These are phyloP conservation scores for Corythornis vintsioides DNA, from an alignment of 2,113 vertebrate species.

Conservation along the genomic window DNA sequence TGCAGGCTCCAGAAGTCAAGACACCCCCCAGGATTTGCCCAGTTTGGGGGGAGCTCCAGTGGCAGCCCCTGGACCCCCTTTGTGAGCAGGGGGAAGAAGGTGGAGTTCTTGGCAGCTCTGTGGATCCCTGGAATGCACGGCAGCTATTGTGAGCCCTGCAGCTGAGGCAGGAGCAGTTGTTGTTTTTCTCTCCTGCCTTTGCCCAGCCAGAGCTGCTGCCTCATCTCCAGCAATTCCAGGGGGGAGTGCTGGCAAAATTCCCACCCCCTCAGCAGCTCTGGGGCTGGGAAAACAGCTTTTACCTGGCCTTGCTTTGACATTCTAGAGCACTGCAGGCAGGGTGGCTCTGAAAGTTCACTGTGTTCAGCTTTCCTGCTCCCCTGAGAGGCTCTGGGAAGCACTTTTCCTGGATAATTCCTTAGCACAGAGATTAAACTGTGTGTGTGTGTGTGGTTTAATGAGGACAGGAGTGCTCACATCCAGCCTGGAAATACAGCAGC, in stretches of 20 bases:
- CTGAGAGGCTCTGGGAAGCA: neutral
- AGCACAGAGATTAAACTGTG: neutral
- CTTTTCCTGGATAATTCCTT: neutral
- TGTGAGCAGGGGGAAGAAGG: neutral
- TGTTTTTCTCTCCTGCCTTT: constrained; percentile 44
- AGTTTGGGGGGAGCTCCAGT: neutral
- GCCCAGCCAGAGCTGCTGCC: neutral
- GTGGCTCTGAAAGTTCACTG: neutral
- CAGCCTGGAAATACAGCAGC: neutral
- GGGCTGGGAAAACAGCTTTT: neutral
- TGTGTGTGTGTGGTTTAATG: neutral
- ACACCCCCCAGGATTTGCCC: neutral
- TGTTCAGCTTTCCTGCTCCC: neutral
- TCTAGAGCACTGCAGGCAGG: neutral
- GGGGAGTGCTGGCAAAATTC: neutral
- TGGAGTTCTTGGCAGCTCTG: constrained; percentile 53
- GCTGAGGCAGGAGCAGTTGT: constrained; percentile 38
- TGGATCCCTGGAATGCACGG: constrained; percentile 37
- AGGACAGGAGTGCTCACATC: neutral
- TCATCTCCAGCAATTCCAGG: constrained; percentile 12
- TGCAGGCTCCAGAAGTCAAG: neutral
- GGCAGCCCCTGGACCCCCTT: neutral
- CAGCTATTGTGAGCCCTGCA: constrained; percentile 52
- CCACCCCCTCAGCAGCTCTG: neutral
- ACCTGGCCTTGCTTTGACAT: neutral